Evolutionary conservation across 2,888 invertebrate species (phyloP), one percentile per base, ranked within the genome.

Genomic region (Chromoteleia sp.): DNA sequence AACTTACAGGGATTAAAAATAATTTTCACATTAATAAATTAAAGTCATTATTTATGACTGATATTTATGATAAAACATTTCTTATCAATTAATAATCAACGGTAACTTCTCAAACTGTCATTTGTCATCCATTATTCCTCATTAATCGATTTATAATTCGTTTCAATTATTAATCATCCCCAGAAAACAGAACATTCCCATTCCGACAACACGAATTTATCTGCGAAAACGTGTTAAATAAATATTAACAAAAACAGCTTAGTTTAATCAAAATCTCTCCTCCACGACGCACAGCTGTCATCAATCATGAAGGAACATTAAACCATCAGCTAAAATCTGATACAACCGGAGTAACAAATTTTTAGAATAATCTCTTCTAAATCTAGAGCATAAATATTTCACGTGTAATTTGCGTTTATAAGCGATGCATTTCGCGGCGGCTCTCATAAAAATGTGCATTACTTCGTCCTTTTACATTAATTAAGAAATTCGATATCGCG

Each of bases 291-390:
- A n/a, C 25, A 21, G n/a, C 12, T 14, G 1, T 12, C 58, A 58
- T 70, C 39, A 71, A 59, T 71, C 58, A 59, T 6, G 14, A 3
- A 2, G n/a, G 33, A 58, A 50, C 39, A 39, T 59, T 71, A 59
- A 50, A 59, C 19, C 70, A 71, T 39, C 48, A 39, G 15, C 59
- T 10, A 15, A 36, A 50, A 59, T 39, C 58, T 39, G 59, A 50
- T 58, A 39, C 17, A 48, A n/a, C 36, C 21, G 0, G 21, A 56
- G 17, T 30, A 39, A 58, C 30, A 15, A 30, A 68, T 68, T 68
- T 68, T 56, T 56, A 25, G 3, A 45, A 41, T 7, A 12, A 29
- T 21, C 19, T 21, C 63, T n/a, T 52, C 43, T 43, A 30, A 68
- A 68, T 56, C 68, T 43, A 25, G 5, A 50, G 43, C 56, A 43